Base-by-base conservation (phyloP, 2,888 invertebrate genomes). In the Zaprionus lineosus region DNA sequence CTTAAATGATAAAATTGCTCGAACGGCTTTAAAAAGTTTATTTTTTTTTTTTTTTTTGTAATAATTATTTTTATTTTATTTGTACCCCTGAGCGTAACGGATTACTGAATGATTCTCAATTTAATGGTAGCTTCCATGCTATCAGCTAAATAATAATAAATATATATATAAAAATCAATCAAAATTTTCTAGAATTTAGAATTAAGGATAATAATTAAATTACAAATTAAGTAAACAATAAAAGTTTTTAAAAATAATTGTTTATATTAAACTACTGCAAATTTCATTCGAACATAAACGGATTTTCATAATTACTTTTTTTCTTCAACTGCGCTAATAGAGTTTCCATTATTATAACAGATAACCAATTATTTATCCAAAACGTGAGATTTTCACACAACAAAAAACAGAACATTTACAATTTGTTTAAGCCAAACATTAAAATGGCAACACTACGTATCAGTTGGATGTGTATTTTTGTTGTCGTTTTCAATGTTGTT, bases 241-340 rank as follows among this genome's bases (percentile, higher is more conserved):
- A 56, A 18, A 31, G 26, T 26, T 60, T 62, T 68, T 68, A 84
- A 82, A 82, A 84, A 84, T 78, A 71, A 43, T 63, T 65, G 34
- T 74, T 82, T 68, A 72, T 77, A 65, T 76, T 76, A 62, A 48
- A 48, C 84, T 74, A 84, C 83, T 74, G 53, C 63, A 71, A 68
- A 71, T 74, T 84, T 84, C 68, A 84, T 84, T 84, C 61, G 74
- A 71, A 68, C 51, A 68, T 84, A 41, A 77, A 68, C 40, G 55
- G 48, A 11, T 34, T 43, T 26, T 39, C 12, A 18, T 61, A 56
- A 41, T 36, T 60, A 71, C 41, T 39, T 51, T 50, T 21, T 53
- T n/a, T n/a, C n/a, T n/a, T n/a, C n/a, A n/a, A 51, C 53, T 51
- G 53, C 46, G 18, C 15, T 52, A 31, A 36, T 28, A 9, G 36